These are phyloP conservation scores for Dromococcyx pavoninus DNA, from an alignment of 2,797 vertebrate genomes.

Conservation along the genomic window DNA sequence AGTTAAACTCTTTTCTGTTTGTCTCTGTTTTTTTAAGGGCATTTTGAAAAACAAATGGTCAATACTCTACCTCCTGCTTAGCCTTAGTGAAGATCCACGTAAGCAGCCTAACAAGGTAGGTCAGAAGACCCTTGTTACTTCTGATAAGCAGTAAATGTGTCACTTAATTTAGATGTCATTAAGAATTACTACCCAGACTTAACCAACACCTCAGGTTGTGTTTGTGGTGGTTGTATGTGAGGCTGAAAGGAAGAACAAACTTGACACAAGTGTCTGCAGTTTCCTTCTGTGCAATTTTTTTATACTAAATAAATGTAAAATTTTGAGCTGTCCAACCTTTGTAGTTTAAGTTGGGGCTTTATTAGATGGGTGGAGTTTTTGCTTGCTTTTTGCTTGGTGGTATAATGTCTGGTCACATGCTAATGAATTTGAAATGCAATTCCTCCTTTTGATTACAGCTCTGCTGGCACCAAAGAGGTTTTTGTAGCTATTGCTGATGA, in stretches of 20 bases:
- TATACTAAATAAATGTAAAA: not conserved
- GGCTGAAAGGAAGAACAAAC: not conserved
- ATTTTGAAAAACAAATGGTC: constrained; percentile 97
- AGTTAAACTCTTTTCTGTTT: not conserved
- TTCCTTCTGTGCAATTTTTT: not conserved
- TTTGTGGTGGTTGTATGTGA: not conserved
- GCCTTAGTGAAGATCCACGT: constrained; percentile 95
- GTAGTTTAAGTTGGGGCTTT: not conserved
- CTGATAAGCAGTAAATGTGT: not conserved
- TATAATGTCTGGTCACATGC: not conserved
- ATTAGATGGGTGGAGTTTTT: not conserved
- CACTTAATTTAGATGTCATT: not conserved
- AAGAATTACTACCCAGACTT: not conserved
- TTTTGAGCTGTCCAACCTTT: not conserved
- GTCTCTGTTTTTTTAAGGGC: constrained; percentile 77
- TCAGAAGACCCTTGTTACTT: not conserved
- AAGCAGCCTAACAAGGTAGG: constrained; percentile 88
- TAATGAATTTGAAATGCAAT: not conserved
- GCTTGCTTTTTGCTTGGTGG: not conserved
- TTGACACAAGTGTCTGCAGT: not conserved
- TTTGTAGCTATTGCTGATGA: not conserved
- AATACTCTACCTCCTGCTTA: constrained; percentile 94
- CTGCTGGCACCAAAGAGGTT: not conserved
- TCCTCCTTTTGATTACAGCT: not conserved
- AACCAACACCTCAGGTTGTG: not conserved